Evolutionary conservation across 1,140 invertebrate species (phyloP).

Genomic region (Dinoponera quadriceps): DNA sequence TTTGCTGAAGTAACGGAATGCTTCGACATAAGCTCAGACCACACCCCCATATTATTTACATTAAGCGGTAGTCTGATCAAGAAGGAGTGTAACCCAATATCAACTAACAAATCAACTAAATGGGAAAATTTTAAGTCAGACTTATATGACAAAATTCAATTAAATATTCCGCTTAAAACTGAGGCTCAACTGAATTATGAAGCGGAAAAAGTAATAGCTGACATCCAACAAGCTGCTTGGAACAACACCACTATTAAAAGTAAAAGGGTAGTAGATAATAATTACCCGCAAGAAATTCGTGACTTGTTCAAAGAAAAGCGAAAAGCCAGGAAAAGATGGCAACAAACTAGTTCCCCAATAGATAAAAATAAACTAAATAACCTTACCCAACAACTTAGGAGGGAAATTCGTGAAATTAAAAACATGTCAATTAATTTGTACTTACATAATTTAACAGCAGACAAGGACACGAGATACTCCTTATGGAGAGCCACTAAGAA

Average conservation of each 20-base stretch:
- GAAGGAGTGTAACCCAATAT: background rate
- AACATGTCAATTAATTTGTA: background rate
- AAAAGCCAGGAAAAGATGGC: background rate
- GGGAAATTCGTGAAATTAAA: background rate
- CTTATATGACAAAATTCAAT: background rate
- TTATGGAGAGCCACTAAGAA: constrained; percentile 65
- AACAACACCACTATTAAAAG: background rate
- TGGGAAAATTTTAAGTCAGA: background rate
- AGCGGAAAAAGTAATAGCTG: background rate
- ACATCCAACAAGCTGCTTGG: background rate
- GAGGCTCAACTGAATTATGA: background rate
- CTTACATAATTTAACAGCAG: background rate
- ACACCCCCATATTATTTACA: constrained; percentile 12
- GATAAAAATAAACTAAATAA: constrained; percentile 6
- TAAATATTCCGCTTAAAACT: background rate
- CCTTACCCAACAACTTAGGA: background rate
- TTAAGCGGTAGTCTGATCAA: background rate
- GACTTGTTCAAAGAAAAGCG: background rate
- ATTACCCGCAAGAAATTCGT: background rate
- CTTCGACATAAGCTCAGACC: constrained; percentile 9
- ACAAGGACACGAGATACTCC: constrained; percentile 52
- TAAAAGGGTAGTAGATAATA: background rate
- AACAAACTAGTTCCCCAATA: background rate
- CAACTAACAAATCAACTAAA: background rate
- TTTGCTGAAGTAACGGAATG: background rate